A percentile compares a stretch with the other conserved stretches of the same genome.
These are phyloP conservation scores for Cromileptes altivelis DNA, from an alignment of 2,113 vertebrate species.

Conservation along the genomic window DNA sequence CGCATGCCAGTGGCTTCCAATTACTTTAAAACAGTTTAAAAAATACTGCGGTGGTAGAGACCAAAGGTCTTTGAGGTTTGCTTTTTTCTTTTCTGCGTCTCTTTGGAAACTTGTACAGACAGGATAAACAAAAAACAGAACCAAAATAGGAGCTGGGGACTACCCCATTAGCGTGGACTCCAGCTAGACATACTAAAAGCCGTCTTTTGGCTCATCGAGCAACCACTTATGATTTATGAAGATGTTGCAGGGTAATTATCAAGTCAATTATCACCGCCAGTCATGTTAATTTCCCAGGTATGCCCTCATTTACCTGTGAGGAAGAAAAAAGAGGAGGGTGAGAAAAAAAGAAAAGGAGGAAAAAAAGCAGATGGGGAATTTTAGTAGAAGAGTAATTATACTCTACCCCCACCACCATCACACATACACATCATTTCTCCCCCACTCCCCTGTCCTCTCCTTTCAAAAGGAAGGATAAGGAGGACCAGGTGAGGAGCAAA, in stretches of 20 bases:
- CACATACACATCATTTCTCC: constrained; percentile 27
- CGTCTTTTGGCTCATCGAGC: constrained; percentile 51
- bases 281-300: constrained; percentile 76
- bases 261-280: constrained; percentile 72
- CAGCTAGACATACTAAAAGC: constrained; percentile 27
- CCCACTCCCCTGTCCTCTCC: constrained; percentile 3
- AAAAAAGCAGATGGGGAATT: constrained; percentile 62
- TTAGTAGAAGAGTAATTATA: constrained; percentile 73
- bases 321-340: constrained; percentile 11
- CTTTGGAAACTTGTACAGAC: constrained; percentile 58
- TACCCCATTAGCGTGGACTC: constrained; percentile 42
- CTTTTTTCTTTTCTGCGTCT: constrained; percentile 64
- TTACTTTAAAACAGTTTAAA: constrained; percentile 76
- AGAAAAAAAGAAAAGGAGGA: constrained; percentile 2
- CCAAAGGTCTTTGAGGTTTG: constrained; percentile 68
- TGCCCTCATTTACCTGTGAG: constrained; percentile 71
- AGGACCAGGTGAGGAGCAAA: constrained; percentile 45
- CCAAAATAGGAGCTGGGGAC: constrained; percentile 45
- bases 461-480: constrained; percentile 44
- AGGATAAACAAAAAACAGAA: constrained; percentile 68
- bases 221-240: constrained; percentile 70
- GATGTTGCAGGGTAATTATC: constrained; percentile 74
- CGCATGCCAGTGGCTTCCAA: constrained; percentile 77
- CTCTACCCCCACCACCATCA: constrained; percentile 12
- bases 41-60: constrained; percentile 57